These are phyloP conservation scores for Thymallus thymallus DNA, from an alignment of 2,113 vertebrate genomes.

Conservation along the genomic window DNA sequence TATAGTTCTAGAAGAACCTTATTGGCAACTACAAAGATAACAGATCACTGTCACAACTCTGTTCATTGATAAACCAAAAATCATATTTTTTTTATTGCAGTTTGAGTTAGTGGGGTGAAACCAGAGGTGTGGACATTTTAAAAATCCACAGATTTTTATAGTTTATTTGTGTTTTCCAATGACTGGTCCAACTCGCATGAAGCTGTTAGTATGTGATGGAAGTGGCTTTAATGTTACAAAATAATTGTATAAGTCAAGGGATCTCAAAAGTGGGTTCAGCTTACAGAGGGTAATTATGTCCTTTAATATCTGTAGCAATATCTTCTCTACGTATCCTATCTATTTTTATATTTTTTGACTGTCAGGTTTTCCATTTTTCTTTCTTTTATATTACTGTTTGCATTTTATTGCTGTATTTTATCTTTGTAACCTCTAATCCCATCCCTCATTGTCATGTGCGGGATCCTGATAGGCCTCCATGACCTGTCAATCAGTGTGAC, in stretches of 20 bases:
- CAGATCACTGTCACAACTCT: constrained; percentile 34
- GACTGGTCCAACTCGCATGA: constrained; percentile 26
- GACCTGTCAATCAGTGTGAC: constrained; percentile 25
- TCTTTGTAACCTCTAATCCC: constrained; percentile 68
- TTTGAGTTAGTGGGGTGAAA: constrained; percentile 28
- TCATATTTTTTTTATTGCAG: constrained; percentile 57
- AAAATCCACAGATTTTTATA: constrained; percentile 35
- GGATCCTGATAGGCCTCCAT: constrained; percentile 43
- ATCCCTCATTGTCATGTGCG: constrained; percentile 53
- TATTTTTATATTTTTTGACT: constrained; percentile 73
- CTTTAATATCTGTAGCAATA: constrained; percentile 60
- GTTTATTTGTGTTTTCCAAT: constrained; percentile 36
- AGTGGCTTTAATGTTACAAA: constrained; percentile 50
- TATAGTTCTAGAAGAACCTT: constrained; percentile 29
- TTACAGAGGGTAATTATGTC: constrained; percentile 59
- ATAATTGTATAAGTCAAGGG: constrained; percentile 53
- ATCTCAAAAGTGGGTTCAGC: constrained; percentile 56
- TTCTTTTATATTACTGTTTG: constrained; percentile 62
- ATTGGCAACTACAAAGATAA: constrained; percentile 17
- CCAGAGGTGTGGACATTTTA: constrained; percentile 30
- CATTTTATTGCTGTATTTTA: constrained; percentile 65
- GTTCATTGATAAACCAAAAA: constrained; percentile 58
- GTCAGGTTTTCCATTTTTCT: constrained; percentile 55
- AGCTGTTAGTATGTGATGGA: constrained; percentile 35
- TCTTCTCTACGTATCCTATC: constrained; percentile 70